Percentiles rank a stretch among this genome's conserved stretches.
Conservation (phyloP, 1,140 invertebrate genomes). For the Pseudomyrmex cubaensis region DNA sequence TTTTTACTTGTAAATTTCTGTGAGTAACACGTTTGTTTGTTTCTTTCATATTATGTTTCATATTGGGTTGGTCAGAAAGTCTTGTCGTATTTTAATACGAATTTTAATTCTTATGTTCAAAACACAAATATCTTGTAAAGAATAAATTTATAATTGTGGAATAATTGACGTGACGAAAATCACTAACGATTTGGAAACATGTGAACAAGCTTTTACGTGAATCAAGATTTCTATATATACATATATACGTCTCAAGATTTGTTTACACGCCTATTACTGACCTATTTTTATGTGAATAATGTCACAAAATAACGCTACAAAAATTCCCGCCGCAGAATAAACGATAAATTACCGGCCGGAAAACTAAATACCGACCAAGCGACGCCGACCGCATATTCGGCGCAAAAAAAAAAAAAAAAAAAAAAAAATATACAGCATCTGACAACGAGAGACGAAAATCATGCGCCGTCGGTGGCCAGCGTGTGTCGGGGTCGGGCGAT, state of each 20-base stretch:
- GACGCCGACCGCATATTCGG: slow-evolving; percentile 53
- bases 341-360: slow-evolving; percentile 32
- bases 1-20: too few species aligned
- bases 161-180: neutral
- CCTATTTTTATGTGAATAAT: slow-evolving; percentile 1
- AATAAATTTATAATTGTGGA: neutral
- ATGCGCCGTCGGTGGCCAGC: slow-evolving; percentile 60
- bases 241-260: neutral
- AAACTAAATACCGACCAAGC: slow-evolving; percentile 57
- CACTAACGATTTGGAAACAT: too few species aligned
- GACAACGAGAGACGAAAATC: slow-evolving; percentile 68
- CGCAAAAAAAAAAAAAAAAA: slow-evolving; percentile 9
- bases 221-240: neutral
- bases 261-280: neutral
- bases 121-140: neutral
- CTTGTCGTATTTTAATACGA: too few species aligned
- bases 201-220: neutral
- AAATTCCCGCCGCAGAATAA: slow-evolving; percentile 33
- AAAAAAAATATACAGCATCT: slow-evolving; percentile 59
- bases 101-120: too few species aligned
- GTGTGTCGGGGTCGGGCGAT: slow-evolving; percentile 54
- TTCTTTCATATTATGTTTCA: too few species aligned
- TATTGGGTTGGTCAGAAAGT: too few species aligned
- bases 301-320: slow-evolving; percentile 2
- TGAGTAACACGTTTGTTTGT: too few species aligned